Evolutionary conservation across 2,113 vertebrate species (phyloP).

Genomic region (Xyrauchen texanus): DNA sequence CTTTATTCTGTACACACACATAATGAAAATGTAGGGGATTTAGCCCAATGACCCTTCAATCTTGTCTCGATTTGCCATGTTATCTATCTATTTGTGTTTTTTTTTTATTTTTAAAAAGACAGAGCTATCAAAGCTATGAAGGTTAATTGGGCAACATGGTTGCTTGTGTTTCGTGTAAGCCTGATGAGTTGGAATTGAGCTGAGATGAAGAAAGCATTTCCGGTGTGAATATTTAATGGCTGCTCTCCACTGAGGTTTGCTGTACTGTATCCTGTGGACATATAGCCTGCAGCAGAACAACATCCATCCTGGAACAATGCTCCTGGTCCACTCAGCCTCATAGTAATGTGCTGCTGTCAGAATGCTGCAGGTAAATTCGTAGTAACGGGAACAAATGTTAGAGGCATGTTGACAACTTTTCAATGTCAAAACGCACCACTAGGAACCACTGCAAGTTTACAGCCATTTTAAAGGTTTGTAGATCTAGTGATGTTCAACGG

Average conservation of each 20-base stretch:
- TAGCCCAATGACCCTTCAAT: no score
- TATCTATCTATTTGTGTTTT: no score
- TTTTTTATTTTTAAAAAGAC: neutral
- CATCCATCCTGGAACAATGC: constrained; percentile 64
- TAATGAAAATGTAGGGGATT: no score
- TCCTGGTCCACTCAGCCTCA: constrained; percentile 33
- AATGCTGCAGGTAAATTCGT: constrained; percentile 28
- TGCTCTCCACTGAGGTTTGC: constrained; percentile 79
- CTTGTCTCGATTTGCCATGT: no score
- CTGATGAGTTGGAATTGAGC: neutral
- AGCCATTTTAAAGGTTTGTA: neutral
- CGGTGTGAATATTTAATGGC: constrained; percentile 84
- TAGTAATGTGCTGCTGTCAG: constrained; percentile 49
- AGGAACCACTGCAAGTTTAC: neutral
- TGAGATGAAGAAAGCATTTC: constrained; percentile 53
- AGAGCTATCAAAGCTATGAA: neutral
- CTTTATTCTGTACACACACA: no score
- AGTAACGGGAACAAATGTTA: constrained; percentile 52
- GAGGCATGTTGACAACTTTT: constrained; percentile 53
- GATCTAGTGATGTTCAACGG: no score
- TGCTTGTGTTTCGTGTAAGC: neutral
- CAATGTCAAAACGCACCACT: constrained; percentile 35
- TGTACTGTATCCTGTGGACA: constrained; percentile 77
- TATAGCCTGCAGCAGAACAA: constrained; percentile 82
- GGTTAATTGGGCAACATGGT: neutral